phyloP scores from a whole-genome alignment of 2,888 invertebrate species.

The Cephus runcator region DNA sequence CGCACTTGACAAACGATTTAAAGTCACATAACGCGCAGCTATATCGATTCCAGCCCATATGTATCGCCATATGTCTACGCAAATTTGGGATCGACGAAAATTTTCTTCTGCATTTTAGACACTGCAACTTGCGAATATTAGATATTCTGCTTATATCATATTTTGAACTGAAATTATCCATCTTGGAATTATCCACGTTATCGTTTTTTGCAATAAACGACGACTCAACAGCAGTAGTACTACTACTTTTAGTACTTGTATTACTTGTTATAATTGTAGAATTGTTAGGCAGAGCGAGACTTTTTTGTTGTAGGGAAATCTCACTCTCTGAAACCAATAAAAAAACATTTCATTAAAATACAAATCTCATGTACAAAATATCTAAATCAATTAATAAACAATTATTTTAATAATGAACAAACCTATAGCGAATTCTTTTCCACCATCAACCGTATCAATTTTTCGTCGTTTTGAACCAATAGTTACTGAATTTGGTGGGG shows the following conservation, averaged over 20 bases:
- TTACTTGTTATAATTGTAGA: not conserved
- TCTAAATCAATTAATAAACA: not conserved
- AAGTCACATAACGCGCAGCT: conserved; percentile 81
- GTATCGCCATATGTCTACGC: conserved; percentile 73
- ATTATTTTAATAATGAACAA: not conserved
- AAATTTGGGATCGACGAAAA: conserved; percentile 68
- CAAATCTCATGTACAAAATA: not conserved
- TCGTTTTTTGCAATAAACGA: not conserved
- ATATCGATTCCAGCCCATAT: conserved; percentile 79
- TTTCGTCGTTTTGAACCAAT: not conserved
- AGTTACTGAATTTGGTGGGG: conserved; percentile 7
- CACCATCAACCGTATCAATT: not conserved
- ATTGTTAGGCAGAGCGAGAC: not conserved
- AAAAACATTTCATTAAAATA: not conserved
- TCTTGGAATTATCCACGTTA: not conserved
- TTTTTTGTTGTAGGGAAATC: not conserved
- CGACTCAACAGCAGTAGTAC: not conserved
- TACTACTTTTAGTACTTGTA: not conserved
- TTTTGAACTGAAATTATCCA: conserved; percentile 24
- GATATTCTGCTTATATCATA: conserved; percentile 35
- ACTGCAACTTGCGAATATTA: conserved; percentile 57
- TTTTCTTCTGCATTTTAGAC: conserved; percentile 69
- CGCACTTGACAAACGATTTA: conserved; percentile 74
- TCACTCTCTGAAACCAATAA: not conserved
- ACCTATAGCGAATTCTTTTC: not conserved